Evolutionary conservation across 2,888 invertebrate species (phyloP), one percentile per base, ranked within the genome.

Genomic region (Syrista parreyssii): DNA sequence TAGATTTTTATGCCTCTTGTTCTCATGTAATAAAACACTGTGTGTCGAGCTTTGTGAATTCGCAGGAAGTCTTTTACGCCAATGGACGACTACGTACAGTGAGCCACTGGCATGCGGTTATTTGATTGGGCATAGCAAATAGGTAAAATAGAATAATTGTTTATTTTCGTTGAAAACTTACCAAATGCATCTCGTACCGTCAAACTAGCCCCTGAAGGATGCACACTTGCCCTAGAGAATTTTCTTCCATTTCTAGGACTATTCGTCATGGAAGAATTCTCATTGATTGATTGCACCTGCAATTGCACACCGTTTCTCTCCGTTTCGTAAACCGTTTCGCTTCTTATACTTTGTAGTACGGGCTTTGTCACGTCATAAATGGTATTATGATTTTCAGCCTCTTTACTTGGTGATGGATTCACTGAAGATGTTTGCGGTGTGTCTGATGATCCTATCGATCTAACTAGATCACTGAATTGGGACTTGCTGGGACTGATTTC

Each of bases 101-200:
- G 15, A 4, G 15, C 15, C 40, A 15, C 3, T 33, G 33, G 33
- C 3, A 33, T 33, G 3, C 33, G 33, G 3, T 33, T 33, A 34
- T 55, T 9, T 23, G 6, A 55, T 55, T 55, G 55, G 2, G 23
- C 15, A 9, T 23, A 9, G 55, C 55, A 55, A 55, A 55, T 55
- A 23, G 55, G 23, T 55, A 23, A 55, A 55, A 55, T 55, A 23
- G 9, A 23, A 55, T 15, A 15, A 40, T 40, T 55, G 9, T 55
- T 55, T 55, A 2, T 55, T 55, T 71, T 71, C 3, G 30, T 71
- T 32, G 36, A 71, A 69, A 76, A 68, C 83, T 86, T 78, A 91
- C 91, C 91, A n/a, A 91, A 91, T 4, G 91, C 90, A 71, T 91
- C 91, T 32, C 89, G 86, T 1, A 87, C 87, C 23, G 86, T 82